These are phyloP conservation scores for Sternotherus odoratus DNA, from an alignment of 2,797 vertebrate species.

Conservation along the genomic window DNA sequence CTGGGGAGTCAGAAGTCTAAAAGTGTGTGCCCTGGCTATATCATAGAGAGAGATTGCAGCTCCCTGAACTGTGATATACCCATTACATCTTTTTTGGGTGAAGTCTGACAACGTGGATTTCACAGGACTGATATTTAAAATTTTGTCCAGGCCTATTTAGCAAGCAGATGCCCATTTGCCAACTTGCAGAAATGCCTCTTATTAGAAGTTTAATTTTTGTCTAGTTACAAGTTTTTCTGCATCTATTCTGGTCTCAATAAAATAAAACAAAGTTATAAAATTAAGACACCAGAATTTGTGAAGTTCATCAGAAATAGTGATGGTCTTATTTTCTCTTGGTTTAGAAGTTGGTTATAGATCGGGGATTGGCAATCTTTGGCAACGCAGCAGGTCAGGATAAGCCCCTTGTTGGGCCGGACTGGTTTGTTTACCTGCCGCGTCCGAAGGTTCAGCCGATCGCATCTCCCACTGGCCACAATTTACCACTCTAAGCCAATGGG, in stretches of 20 bases:
- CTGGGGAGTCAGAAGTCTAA: not conserved
- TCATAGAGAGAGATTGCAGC: not conserved
- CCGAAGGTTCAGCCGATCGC: too few relatives aligned
- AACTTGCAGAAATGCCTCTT: not conserved
- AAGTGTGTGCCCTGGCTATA: not conserved
- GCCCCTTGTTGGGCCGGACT: too few relatives aligned
- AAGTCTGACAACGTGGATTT: not conserved
- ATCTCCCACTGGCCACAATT: too few relatives aligned
- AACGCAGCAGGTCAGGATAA: too few relatives aligned
- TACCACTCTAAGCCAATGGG: too few relatives aligned
- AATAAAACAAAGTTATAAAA: not conserved
- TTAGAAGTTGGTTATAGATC: not conserved
- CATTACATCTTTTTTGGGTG: not conserved
- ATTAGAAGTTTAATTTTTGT: not conserved
- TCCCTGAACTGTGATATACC: not conserved
- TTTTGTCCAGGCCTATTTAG: not conserved
- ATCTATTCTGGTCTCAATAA: not conserved
- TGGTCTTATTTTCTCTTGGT: not conserved
- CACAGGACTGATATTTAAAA: not conserved
- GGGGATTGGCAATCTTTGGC: too few relatives aligned
- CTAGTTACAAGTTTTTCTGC: not conserved
- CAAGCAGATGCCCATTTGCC: not conserved
- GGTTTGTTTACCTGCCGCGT: too few relatives aligned
- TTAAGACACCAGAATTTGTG: not conserved
- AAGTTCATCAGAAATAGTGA: not conserved